phyloP scores from a whole-genome alignment of 2,113 vertebrate genomes.

The Setophaga petechia region DNA sequence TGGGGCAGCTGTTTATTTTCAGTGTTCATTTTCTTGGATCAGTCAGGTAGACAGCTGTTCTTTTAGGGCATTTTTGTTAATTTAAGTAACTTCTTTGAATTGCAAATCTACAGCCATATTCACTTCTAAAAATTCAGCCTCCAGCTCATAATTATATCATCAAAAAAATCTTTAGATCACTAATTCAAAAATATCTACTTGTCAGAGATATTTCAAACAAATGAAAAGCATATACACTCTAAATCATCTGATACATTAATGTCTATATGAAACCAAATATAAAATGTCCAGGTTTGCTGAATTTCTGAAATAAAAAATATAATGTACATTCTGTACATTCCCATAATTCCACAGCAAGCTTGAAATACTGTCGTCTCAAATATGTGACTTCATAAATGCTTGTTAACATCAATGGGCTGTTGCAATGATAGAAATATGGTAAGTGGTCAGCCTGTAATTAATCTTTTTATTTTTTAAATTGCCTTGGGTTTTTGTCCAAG shows the following conservation, averaged over 20 bases:
- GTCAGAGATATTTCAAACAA: slow-evolving; percentile 60
- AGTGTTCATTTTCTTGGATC: slow-evolving; percentile 64
- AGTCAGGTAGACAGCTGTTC: slow-evolving; percentile 65
- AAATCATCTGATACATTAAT: slow-evolving; percentile 44
- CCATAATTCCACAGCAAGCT: neutral
- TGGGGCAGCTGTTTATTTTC: slow-evolving; percentile 67
- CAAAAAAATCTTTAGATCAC: slow-evolving; percentile 61
- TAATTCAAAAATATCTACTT: slow-evolving; percentile 59
- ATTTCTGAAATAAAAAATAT: neutral
- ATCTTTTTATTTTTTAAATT: neutral
- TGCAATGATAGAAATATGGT: neutral
- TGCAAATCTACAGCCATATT: slow-evolving; percentile 60
- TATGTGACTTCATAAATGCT: neutral
- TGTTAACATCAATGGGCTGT: neutral
- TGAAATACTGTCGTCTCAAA: neutral
- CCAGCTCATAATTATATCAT: slow-evolving; percentile 64
- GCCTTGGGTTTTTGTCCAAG: neutral
- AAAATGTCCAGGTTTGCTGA: neutral
- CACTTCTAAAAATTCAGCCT: slow-evolving; percentile 61
- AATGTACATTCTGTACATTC: neutral
- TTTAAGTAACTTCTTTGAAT: slow-evolving; percentile 66
- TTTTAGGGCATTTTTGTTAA: slow-evolving; percentile 66
- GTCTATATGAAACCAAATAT: slow-evolving; percentile 16
- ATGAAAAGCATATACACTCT: slow-evolving; percentile 16
- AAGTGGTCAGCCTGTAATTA: neutral